Evolutionary conservation across 2,797 vertebrate species (phyloP).

Genomic region (Oophaga sylvatica): DNA sequence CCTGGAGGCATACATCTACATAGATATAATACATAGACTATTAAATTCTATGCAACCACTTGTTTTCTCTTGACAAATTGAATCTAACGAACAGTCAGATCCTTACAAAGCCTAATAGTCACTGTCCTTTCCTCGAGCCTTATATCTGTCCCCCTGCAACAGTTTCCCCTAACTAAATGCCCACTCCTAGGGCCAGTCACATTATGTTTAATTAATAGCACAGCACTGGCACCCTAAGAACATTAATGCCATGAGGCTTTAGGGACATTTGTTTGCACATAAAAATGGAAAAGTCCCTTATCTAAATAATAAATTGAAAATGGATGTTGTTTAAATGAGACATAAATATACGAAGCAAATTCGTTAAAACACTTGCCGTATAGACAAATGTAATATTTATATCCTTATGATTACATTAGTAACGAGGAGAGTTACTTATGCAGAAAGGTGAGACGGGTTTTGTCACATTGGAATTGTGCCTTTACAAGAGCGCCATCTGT

Average conservation of each 20-base stretch:
- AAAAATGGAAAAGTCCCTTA: constrained; percentile 55
- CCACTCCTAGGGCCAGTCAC: constrained; percentile 49
- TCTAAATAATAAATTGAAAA: constrained; percentile 54
- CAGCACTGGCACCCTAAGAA: constrained; percentile 50
- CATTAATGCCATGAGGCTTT: constrained; percentile 54
- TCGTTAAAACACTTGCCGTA: constrained; percentile 23
- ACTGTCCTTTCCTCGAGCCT: constrained; percentile 54
- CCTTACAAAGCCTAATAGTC: constrained; percentile 50
- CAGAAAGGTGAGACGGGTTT: constrained; percentile 27
- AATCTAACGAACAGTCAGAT: constrained; percentile 60
- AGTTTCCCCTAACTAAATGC: constrained; percentile 56
- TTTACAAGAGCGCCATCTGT: constrained; percentile 91
- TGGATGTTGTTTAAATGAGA: constrained; percentile 56
- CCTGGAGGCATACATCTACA: constrained; percentile 57
- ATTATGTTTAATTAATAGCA: constrained; percentile 58
- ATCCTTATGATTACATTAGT: constrained; percentile 50
- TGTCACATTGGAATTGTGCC: constrained; percentile 67
- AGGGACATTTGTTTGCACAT: constrained; percentile 45
- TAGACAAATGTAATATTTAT: constrained; percentile 57
- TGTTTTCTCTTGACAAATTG: constrained; percentile 62
- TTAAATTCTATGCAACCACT: constrained; percentile 55
- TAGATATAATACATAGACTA: constrained; percentile 50
- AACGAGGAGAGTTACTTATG: constrained; percentile 39
- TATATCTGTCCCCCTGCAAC: constrained; percentile 55
- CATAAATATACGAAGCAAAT: constrained; percentile 27